Percentiles rank a stretch among this genome's conserved stretches.
These are phyloP conservation scores for Drosophila nannoptera DNA, from an alignment of 1,140 invertebrate species.

Conservation along the genomic window DNA sequence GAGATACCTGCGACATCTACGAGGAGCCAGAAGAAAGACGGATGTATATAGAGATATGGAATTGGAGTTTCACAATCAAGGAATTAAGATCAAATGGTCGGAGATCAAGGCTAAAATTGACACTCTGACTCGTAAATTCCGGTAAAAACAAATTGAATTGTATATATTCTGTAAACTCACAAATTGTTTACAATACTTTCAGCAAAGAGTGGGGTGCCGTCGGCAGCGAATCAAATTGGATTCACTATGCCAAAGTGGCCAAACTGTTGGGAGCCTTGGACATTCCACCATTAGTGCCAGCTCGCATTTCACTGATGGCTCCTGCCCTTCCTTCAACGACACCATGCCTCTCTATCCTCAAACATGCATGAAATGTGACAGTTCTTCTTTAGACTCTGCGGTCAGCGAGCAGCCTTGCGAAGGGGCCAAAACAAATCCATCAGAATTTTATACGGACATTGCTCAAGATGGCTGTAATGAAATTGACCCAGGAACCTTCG, in stretches of 20 bases:
- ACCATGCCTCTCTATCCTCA: not conserved
- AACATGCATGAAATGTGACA: not conserved
- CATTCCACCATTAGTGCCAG: no score
- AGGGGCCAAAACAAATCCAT: not conserved
- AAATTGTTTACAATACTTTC: no score
- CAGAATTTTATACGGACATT: not conserved
- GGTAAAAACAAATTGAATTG: no score
- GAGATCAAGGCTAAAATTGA: no score
- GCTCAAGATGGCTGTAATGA: not conserved
- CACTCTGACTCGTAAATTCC: no score
- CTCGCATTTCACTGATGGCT: constrained; percentile 15
- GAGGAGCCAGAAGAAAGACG: not conserved
- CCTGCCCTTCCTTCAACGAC: not conserved
- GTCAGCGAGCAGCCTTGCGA: not conserved
- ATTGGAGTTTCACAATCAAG: not conserved
- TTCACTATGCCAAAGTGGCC: no score
- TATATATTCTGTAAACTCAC: no score
- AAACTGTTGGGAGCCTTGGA: no score
- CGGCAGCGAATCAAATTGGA: not conserved
- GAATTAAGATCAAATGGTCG: not conserved
- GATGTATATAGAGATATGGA: constrained; percentile 10
- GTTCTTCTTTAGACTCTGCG: not conserved
- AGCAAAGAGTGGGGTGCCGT: constrained; percentile 10
- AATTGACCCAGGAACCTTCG: not conserved
- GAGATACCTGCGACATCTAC: not conserved